Evolutionary conservation across 2,888 invertebrate species (phyloP).

Genomic region (Trypoxylon attenuatum): DNA sequence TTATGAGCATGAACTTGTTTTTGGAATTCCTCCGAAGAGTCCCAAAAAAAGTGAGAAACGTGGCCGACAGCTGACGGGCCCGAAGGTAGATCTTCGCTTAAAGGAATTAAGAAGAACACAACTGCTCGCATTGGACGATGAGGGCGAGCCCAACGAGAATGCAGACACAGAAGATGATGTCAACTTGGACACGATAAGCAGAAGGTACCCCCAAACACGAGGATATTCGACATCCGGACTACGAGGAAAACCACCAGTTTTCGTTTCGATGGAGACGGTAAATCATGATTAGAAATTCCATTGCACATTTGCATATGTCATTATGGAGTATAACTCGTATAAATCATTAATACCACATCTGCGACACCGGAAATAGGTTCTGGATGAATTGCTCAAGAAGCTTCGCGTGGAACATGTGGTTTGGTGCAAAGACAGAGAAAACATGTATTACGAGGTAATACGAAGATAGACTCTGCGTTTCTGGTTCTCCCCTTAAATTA

Average conservation of each 20-base stretch:
- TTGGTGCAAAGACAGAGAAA: constrained; percentile 82
- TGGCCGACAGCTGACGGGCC: background rate
- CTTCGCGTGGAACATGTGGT: constrained; percentile 82
- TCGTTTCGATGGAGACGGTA: constrained; percentile 83
- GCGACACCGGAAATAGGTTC: constrained; percentile 75
- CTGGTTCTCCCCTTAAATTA: background rate
- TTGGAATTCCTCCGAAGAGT: constrained; percentile 70
- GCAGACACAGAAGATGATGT: constrained; percentile 33
- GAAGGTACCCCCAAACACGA: constrained; percentile 14
- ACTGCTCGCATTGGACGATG: constrained; percentile 41
- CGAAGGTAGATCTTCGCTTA: constrained; percentile 64
- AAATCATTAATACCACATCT: background rate
- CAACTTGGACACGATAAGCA: constrained; percentile 7
- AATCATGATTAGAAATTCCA: constrained; percentile 50
- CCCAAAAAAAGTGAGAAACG: constrained; percentile 52
- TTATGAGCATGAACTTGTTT: constrained; percentile 79
- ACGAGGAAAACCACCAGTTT: constrained; percentile 67
- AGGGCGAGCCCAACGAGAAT: constrained; percentile 37
- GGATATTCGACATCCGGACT: constrained; percentile 28
- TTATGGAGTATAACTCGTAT: background rate
- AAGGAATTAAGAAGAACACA: constrained; percentile 58
- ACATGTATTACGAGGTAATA: constrained; percentile 81
- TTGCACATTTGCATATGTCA: background rate
- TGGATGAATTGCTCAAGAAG: constrained; percentile 81
- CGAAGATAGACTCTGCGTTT: background rate